Base-by-base conservation (phyloP, 1,140 invertebrate species). In the Diorhabda sublineata region DNA sequence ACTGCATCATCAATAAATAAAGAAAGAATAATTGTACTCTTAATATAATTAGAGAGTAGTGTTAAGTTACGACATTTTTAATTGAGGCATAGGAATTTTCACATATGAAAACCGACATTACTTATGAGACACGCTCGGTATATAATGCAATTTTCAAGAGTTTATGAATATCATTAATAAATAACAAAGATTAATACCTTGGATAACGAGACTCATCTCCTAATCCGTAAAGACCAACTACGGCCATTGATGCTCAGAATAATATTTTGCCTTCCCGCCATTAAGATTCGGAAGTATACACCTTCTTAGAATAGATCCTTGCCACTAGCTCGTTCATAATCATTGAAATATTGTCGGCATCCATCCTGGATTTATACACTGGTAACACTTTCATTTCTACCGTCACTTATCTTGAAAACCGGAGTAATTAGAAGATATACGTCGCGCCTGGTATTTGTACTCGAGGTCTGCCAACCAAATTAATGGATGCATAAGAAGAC, bases 151-250 rank as follows among this genome's bases (percentile, higher is more conserved):
- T 26, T 26, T 26, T 26, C 26, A 26, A 26, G 1, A 26, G 26
- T 26, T 26, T 26, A 26, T 26, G 26, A 26, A 26, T 26, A 26
- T 26, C 26, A 52, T 52, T 52, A 3, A 6, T 52, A n/a, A 52
- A 52, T 52, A 52, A 52, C 4, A 62, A 11, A 42, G 7, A 62
- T 3, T 9, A 42, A 62, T 77, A 80, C 78, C 77, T 80, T 65
- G 76, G 75, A 69, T 64, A 68, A 42, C 79, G 77, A 59, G 70
- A 67, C 69, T 83, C 82, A 76, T 83, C 82, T 76, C 82, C 81
- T 72, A 83, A 78, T 59, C 81, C 81, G 69, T 83, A 83, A 11
- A 83, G 80, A 68, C 82, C 82, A 64, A 81, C 82, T 58, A 81
- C 82, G 43, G 82, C 82, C 82, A 83, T 83, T 66, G 68, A 71